Percentiles rank a stretch among this genome's conserved stretches.
phyloP scores from a whole-genome alignment of 2,888 invertebrate genomes.

The Carpatolechia fugitivella region DNA sequence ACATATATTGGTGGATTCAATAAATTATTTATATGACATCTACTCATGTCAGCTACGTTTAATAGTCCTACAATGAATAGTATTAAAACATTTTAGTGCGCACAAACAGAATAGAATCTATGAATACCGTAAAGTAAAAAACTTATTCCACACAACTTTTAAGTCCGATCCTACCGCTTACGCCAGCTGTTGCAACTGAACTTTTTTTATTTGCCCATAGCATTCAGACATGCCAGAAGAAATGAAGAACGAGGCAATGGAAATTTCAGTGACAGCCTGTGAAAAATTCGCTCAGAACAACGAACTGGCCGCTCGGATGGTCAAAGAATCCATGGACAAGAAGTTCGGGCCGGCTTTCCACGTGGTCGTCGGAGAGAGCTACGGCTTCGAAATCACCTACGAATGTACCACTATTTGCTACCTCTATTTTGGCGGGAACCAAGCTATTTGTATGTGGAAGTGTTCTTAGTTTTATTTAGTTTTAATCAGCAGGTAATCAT shows the following conservation, averaged over 20 bases:
- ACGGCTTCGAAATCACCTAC: slow-evolving; percentile 95
- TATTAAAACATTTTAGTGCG: no score
- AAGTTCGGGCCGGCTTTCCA: slow-evolving; percentile 97
- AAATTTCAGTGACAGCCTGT: slow-evolving; percentile 94
- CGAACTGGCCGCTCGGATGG: slow-evolving; percentile 93
- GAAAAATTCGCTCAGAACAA: slow-evolving; percentile 94
- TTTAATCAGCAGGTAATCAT: neutral
- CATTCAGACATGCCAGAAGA: slow-evolving; percentile 96
- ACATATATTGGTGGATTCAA: no score
- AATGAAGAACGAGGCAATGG: slow-evolving; percentile 93
- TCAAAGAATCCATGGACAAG: slow-evolving; percentile 97
- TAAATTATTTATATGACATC: no score
- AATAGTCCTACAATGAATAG: no score
- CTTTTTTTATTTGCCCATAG: slow-evolving; percentile 72
- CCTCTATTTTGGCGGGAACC: slow-evolving; percentile 94
- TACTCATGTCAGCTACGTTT: no score
- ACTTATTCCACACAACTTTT: no score
- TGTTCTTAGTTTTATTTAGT: slow-evolving; percentile 78
- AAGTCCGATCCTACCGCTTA: neutral
- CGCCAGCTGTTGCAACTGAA: no score
- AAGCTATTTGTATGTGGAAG: slow-evolving; percentile 94
- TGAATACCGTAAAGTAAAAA: no score
- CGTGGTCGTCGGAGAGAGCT: slow-evolving; percentile 97
- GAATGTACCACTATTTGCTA: slow-evolving; percentile 93
- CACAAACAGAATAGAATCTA: no score